These are phyloP conservation scores for Hephaestus fuliginosus DNA, from an alignment of 2,797 vertebrate species.

Conservation along the genomic window DNA sequence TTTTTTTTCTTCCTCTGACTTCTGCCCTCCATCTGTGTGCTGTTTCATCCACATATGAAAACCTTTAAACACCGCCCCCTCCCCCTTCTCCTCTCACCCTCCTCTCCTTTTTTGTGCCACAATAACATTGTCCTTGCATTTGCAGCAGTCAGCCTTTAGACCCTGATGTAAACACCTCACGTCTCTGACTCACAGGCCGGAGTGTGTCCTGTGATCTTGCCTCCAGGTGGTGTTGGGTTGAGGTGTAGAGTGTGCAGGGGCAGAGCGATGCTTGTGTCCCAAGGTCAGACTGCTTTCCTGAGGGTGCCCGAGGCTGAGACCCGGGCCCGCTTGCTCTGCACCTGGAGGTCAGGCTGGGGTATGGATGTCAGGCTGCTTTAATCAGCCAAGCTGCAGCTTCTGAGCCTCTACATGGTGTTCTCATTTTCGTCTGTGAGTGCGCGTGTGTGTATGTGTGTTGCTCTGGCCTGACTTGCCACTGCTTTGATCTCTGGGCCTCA, in stretches of 20 bases:
- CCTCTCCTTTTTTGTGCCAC: constrained; percentile 32
- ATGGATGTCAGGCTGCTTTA: constrained; percentile 83
- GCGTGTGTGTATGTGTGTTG: constrained; percentile 53
- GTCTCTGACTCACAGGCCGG: constrained; percentile 19
- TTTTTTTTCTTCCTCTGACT: constrained; percentile 26
- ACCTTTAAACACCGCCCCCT: constrained; percentile 37
- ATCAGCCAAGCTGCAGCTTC: constrained; percentile 79
- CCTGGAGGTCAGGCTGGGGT: constrained; percentile 83
- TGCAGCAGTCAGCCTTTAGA: constrained; percentile 25
- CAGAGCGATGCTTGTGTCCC: constrained; percentile 69
- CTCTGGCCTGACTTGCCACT: constrained; percentile 76
- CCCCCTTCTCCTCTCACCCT: neutral
- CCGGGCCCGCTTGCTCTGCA: constrained; percentile 73
- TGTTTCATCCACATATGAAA: constrained; percentile 63
- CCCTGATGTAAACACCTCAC: constrained; percentile 26
- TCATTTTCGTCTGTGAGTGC: constrained; percentile 63
- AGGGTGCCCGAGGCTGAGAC: constrained; percentile 66
- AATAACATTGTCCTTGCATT: constrained; percentile 48
- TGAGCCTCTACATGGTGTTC: constrained; percentile 75
- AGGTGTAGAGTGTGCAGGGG: constrained; percentile 52
- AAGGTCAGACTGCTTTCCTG: constrained; percentile 76
- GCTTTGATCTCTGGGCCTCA: constrained; percentile 86
- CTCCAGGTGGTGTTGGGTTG: constrained; percentile 65
- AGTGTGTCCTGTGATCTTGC: constrained; percentile 57
- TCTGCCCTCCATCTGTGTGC: constrained; percentile 63